Base-by-base conservation (phyloP, 2,113 vertebrate species). In the Laterallus jamaicensis region DNA sequence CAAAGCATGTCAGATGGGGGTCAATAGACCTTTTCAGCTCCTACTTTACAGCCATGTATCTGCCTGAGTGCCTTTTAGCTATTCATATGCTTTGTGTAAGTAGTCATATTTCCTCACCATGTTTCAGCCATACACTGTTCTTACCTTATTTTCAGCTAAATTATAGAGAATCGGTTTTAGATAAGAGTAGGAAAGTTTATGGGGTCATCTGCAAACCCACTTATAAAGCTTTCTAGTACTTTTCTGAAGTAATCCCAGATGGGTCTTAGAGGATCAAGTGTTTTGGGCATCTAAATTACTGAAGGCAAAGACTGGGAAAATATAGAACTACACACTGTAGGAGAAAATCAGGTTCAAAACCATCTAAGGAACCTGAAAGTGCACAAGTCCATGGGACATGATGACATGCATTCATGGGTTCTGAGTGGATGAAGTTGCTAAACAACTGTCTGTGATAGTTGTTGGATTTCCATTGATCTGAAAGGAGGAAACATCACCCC, bases 61-160 rank as follows among this genome's bases (percentile, higher is more conserved):
- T 95, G 77, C 47, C 81, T 52, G 70, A 89, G 90, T 64, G 71
- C 85, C 86, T 60, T 88, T 94, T 60, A 81, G 90, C 81, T 93
- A 83, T 94, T 93, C 84, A 90, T 93, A 81, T 50, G 69, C 79
- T 94, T 94, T 86, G 60, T 78, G 82, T 71, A 83, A 92, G 64
- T 64, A 93, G 49, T 31, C 0, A 60, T 88, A 92, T 84, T 95
- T 40, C 59, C 59, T 67, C 70, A 81, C 35, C 49, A 22, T 86
- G 49, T 86, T 94, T 71, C 47, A 93, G 71, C 74, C 42, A 54
- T 55, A 73, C 3, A 25, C 28, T 52, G 11, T 60, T 89, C 44
- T 56, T 86, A 9, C 5, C 37, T 71, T 64, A 47, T 67, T 67
- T 68, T 67, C 44, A 56, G n/a, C 10, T 49, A 77, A 32, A 5